Evolutionary conservation across 1,140 invertebrate genomes (phyloP).

Genomic region (Archivesica marissinica): DNA sequence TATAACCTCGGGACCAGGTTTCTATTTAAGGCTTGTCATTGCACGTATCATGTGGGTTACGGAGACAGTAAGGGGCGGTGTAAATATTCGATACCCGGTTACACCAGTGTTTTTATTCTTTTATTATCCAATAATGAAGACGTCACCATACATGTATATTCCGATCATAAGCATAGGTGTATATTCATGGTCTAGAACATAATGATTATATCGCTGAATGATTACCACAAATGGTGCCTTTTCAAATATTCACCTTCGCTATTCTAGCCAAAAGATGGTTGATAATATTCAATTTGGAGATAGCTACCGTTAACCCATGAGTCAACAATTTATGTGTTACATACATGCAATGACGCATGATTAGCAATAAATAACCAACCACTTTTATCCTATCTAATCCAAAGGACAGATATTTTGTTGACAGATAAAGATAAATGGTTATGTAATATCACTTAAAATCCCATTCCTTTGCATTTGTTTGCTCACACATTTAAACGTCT

Average conservation of each 20-base stretch:
- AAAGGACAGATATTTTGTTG: constrained; percentile 25
- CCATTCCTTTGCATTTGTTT: constrained; percentile 20
- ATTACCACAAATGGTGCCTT: no score
- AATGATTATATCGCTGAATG: no score
- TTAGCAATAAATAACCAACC: not conserved
- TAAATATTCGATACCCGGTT: no score
- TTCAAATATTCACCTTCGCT: not conserved
- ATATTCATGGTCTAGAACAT: no score
- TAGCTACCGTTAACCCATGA: not conserved
- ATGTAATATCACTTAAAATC: constrained; percentile 17
- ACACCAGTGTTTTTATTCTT: no score
- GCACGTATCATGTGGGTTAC: no score
- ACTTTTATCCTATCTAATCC: not conserved
- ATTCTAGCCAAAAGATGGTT: not conserved
- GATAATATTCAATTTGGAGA: not conserved
- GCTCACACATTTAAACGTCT: not conserved
- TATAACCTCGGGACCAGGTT: no score
- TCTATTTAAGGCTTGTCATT: no score
- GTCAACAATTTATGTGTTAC: not conserved
- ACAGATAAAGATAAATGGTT: constrained; percentile 8
- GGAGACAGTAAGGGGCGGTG: no score
- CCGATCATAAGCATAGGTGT: no score
- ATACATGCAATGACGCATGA: not conserved
- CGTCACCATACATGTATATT: no score
- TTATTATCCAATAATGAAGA: no score